Evolutionary conservation across 2,113 vertebrate genomes (phyloP).

Genomic region (Ceyx cyanopectus): DNA sequence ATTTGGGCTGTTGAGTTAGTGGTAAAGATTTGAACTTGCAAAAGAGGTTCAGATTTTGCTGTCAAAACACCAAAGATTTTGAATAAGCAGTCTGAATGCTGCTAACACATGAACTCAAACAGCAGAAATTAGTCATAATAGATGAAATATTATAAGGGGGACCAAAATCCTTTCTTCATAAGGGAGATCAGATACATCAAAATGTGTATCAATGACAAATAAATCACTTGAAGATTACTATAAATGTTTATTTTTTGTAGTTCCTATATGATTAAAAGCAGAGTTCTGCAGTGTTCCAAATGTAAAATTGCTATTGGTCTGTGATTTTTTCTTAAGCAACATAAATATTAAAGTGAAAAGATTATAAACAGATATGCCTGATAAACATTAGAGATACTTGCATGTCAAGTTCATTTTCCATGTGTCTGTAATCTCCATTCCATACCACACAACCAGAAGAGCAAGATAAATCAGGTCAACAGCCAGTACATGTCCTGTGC

Average conservation of each 20-base stretch:
- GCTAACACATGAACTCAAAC: background rate
- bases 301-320: background rate
- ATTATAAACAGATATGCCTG: background rate
- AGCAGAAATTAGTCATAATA: background rate
- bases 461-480: background rate
- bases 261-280: slow-evolving; percentile 36
- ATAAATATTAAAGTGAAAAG: background rate
- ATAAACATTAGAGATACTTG: slow-evolving; percentile 20
- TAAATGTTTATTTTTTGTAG: slow-evolving; percentile 25
- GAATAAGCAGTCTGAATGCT: background rate
- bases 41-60: background rate
- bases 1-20: background rate
- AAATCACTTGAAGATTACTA: background rate
- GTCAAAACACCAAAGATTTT: background rate
- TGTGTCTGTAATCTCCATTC: background rate
- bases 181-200: background rate
- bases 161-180: background rate
- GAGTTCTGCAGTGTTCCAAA: background rate
- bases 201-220: background rate
- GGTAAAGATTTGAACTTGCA: background rate
- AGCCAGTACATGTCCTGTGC: background rate
- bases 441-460: background rate
- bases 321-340: background rate
- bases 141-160: background rate
- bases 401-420: background rate